Conservation (phyloP, 2,113 vertebrate genomes). For the Uria aalge region DNA sequence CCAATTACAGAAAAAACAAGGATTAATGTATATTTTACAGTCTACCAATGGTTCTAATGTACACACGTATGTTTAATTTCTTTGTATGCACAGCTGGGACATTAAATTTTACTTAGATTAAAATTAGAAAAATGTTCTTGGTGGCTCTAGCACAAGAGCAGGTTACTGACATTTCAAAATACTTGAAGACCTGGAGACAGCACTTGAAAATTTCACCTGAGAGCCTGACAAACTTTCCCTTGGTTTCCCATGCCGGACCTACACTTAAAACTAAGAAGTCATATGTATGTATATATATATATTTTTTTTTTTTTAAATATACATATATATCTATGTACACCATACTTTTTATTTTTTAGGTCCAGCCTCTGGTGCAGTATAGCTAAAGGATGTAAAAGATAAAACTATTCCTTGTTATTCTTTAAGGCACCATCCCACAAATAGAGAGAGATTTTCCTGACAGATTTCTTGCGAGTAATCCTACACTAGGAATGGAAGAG, state of each 20-base stretch:
- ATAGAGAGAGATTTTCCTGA: fast-evolving
- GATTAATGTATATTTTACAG: neutral
- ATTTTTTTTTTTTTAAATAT: neutral
- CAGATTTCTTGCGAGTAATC: neutral
- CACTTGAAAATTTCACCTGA: neutral
- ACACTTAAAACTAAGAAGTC: neutral
- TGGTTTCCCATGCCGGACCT: neutral
- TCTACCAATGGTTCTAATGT: neutral
- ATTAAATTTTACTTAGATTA: neutral
- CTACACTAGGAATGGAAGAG: neutral
- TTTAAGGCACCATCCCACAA: neutral
- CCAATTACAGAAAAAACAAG: neutral
- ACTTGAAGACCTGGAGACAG: neutral
- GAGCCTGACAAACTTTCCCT: neutral
- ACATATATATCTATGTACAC: neutral
- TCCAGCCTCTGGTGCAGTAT: neutral
- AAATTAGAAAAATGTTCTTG: neutral
- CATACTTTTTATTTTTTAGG: neutral
- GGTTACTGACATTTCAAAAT: neutral
- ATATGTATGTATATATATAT: neutral
- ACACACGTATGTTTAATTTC: neutral
- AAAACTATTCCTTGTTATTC: neutral
- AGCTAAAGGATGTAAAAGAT: neutral
- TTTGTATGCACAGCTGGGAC: neutral
- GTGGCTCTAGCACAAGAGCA: neutral